phyloP scores from a whole-genome alignment of 2,113 vertebrate genomes.

The Setophaga petechia region DNA sequence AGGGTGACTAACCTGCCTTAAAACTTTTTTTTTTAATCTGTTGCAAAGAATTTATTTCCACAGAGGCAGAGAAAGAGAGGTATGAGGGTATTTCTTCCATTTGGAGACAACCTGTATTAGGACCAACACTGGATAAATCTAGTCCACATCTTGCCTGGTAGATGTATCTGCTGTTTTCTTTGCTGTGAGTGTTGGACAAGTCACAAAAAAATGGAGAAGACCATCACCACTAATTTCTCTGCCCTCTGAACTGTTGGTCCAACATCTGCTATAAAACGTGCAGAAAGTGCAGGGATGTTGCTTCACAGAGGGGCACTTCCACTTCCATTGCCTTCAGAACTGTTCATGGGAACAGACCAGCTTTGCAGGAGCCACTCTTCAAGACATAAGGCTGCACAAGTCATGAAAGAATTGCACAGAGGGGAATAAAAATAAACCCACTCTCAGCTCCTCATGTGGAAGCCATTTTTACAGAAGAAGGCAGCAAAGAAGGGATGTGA shows the following conservation, averaged over 20 bases:
- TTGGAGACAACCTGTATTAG: background rate
- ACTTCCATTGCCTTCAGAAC: background rate
- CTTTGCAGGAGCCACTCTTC: background rate
- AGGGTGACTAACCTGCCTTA: rapidly evolving
- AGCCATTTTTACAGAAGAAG: background rate
- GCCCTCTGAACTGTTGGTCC: background rate
- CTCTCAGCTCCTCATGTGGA: background rate
- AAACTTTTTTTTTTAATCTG: background rate
- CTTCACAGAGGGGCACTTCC: background rate
- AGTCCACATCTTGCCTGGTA: background rate
- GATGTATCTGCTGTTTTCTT: background rate
- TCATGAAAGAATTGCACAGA: background rate
- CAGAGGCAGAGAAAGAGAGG: background rate
- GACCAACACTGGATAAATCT: background rate
- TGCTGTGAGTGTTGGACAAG: background rate
- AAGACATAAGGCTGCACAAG: background rate
- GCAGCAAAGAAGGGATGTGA: background rate
- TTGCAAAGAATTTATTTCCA: background rate
- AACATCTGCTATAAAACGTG: background rate
- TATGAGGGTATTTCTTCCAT: background rate
- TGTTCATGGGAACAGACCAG: rapidly evolving
- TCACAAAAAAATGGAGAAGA: background rate
- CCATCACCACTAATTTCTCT: background rate
- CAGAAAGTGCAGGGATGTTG: background rate
- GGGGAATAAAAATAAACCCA: background rate